Evolutionary conservation across 2,113 vertebrate species (phyloP).

Genomic region (Callochromis pleurospilus): DNA sequence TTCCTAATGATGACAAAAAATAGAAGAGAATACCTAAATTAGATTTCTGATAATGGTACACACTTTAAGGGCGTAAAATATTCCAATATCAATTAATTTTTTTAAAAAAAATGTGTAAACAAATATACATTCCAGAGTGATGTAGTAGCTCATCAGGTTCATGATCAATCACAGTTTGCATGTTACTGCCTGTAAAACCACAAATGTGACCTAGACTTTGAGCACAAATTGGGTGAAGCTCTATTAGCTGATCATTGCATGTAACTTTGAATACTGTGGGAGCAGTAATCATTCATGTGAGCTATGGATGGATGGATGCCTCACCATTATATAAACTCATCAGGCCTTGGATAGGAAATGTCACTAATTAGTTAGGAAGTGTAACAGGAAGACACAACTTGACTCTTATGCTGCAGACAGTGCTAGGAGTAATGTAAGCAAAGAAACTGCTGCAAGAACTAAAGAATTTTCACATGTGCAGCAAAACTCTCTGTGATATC

Average conservation of each 20-base stretch:
- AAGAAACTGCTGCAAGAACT: background rate
- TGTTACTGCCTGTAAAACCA: background rate
- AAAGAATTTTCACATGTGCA: background rate
- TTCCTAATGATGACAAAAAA: background rate
- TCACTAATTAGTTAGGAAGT: background rate
- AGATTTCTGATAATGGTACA: background rate
- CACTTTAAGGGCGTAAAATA: background rate
- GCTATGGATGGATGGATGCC: background rate
- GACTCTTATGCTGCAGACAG: background rate
- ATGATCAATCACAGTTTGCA: background rate
- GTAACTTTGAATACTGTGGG: background rate
- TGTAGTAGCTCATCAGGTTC: background rate
- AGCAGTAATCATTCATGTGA: background rate
- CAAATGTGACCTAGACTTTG: background rate
- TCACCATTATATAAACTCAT: background rate
- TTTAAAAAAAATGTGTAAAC: rapidly evolving
- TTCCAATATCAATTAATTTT: background rate
- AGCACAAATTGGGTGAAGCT: background rate
- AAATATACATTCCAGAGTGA: background rate
- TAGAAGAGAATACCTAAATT: background rate
- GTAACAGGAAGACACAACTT: background rate
- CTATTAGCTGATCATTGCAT: background rate
- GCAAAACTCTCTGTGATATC: background rate
- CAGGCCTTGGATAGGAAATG: background rate
- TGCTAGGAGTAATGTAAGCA: background rate